A percentile compares a stretch with the other conserved stretches of the same genome.
phyloP scores from a whole-genome alignment of 2,888 invertebrate species.

The Macrophya annulata region DNA sequence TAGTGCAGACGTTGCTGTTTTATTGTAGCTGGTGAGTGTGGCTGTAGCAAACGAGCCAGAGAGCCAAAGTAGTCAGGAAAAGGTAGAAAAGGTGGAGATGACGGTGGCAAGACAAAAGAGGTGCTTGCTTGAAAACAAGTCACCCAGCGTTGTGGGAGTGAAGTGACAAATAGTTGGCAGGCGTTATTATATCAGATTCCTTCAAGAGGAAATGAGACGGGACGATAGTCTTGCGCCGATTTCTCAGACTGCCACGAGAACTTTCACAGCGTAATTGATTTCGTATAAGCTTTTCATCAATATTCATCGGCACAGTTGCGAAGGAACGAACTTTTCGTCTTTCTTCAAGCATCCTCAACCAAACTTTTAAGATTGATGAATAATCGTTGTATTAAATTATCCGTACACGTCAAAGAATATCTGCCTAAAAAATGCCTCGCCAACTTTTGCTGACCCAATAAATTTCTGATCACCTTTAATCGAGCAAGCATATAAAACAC shows the following conservation, averaged over 20 bases:
- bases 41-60: conserved; percentile 41
- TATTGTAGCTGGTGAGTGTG: conserved; percentile 36
- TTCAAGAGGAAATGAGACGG: conserved; percentile 37
- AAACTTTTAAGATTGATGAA: conserved; percentile 49
- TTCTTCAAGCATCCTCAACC: conserved; percentile 34
- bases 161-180: conserved; percentile 55
- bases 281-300: conserved; percentile 53
- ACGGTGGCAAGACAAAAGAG: conserved; percentile 53
- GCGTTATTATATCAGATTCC: conserved; percentile 51
- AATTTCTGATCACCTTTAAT: neutral
- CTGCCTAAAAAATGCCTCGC: conserved; percentile 24
- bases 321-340: conserved; percentile 42
- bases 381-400: conserved; percentile 50
- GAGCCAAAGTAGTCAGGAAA: conserved; percentile 40
- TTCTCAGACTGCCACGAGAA: conserved; percentile 51
- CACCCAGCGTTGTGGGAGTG: conserved; percentile 46
- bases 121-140: conserved; percentile 55
- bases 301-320: conserved; percentile 54
- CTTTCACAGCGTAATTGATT: conserved; percentile 51
- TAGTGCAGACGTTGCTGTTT: conserved; percentile 46
- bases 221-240: conserved; percentile 34
- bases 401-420: conserved; percentile 13
- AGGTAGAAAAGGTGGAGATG: conserved; percentile 44
- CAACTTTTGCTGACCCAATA: conserved; percentile 3
- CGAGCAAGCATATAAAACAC: neutral